phyloP scores from a whole-genome alignment of 2,888 invertebrate genomes.

The Lamellibrachia satsuma region DNA sequence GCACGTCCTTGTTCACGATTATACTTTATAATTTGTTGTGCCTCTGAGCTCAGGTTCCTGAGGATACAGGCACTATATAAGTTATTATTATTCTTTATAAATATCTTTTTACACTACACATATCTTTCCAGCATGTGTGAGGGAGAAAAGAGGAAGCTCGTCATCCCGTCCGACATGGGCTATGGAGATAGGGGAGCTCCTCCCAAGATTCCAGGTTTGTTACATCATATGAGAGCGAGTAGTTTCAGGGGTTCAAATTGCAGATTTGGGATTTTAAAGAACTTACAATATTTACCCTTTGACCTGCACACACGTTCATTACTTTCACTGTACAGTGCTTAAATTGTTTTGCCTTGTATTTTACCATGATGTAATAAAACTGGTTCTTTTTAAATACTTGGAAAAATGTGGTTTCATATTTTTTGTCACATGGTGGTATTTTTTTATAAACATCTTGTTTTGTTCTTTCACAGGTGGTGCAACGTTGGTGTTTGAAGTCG shows the following conservation, averaged over 20 bases:
- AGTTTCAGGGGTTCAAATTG: no score
- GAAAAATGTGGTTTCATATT: no score
- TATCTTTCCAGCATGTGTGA: conserved; percentile 78
- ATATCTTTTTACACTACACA: not conserved
- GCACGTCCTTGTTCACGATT: no score
- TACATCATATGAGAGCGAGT: not conserved
- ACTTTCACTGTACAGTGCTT: not conserved
- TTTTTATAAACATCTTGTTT: conserved; percentile 26
- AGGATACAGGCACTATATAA: no score
- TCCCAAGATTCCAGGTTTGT: conserved; percentile 80
- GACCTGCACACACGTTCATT: not conserved
- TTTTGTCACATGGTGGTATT: no score
- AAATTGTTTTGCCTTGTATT: conserved; percentile 7
- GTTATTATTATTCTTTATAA: not conserved
- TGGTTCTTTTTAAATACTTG: no score
- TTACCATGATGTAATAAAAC: no score
- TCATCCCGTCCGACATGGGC: conserved; percentile 85
- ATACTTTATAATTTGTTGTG: no score
- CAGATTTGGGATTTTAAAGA: no score
- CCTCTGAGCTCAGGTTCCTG: no score
- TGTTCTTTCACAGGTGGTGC: conserved; percentile 73
- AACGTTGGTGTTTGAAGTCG: conserved; percentile 83
- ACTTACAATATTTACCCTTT: no score
- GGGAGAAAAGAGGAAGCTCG: conserved; percentile 84
- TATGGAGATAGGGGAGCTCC: conserved; percentile 85